Conservation (phyloP, 2,888 invertebrate species). For the Arge pagana region DNA sequence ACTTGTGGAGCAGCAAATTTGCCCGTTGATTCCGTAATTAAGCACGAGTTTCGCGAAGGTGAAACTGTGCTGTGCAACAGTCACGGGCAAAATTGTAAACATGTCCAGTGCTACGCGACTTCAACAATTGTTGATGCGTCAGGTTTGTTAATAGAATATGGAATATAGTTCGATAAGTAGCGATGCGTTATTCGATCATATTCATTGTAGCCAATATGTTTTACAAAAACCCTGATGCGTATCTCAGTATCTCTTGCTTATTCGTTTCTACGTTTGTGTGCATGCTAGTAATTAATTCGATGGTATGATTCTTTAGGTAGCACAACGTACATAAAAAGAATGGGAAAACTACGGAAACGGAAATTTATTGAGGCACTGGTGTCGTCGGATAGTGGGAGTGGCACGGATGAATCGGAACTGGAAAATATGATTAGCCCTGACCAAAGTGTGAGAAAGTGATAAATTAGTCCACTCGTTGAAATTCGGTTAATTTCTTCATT, state of each 20-base stretch:
- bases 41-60: conserved; percentile 34
- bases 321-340: conserved; percentile 12
- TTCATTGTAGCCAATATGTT: no score
- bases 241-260: no score
- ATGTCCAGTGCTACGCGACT: conserved; percentile 38
- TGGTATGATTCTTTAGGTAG: background rate
- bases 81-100: conserved; percentile 38
- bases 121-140: conserved; percentile 29
- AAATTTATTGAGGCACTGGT: conserved; percentile 40
- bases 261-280: no score
- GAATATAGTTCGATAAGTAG: background rate
- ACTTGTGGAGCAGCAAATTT: conserved; percentile 31
- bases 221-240: no score
- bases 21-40: conserved; percentile 34
- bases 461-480: background rate
- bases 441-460: conserved; percentile 11
- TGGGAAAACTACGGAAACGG: conserved; percentile 37
- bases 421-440: conserved; percentile 42
- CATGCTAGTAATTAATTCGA: background rate
- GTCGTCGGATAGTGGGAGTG: conserved; percentile 33
- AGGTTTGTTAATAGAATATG: background rate
- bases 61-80: conserved; percentile 39
- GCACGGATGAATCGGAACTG: conserved; percentile 44
- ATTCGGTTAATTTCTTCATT: background rate
- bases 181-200: no score